These are phyloP conservation scores for Chamaetylas fuelleborni DNA, from an alignment of 2,113 vertebrate species.

Conservation along the genomic window DNA sequence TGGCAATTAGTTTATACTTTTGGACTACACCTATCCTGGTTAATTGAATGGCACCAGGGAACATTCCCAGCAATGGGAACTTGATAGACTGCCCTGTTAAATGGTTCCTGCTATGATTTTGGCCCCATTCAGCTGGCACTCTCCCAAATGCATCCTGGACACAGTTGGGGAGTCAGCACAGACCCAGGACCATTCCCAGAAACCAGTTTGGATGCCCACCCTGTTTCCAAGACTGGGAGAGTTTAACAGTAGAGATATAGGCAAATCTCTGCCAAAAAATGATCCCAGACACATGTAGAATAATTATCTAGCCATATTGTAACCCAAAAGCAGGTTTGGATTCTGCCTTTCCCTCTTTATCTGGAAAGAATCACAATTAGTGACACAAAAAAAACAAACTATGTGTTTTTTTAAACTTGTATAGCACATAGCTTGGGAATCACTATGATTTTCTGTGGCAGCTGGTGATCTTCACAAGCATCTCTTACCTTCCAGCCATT, in stretches of 20 bases:
- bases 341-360: not conserved
- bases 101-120: slow-evolving; percentile 10
- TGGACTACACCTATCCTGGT: not conserved
- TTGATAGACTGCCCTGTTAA: not conserved
- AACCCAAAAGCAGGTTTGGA: not conserved
- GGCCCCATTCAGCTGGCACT: not conserved
- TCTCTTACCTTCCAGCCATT: not conserved
- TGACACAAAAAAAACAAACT: not conserved
- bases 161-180: not conserved
- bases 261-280: not conserved
- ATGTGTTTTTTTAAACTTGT: not conserved
- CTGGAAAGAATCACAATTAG: fast-evolving
- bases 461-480: not conserved
- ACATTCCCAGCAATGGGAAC: not conserved
- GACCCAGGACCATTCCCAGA: not conserved
- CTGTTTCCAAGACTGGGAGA: not conserved
- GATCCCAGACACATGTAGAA: not conserved
- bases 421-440: not conserved
- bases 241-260: not conserved
- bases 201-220: not conserved
- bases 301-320: not conserved
- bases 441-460: not conserved
- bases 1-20: slow-evolving; percentile 29
- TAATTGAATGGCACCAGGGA: slow-evolving; percentile 28
- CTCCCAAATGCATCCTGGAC: not conserved